Evolutionary conservation across 2,113 vertebrate genomes (phyloP), one percentile per base, ranked within the genome.

Genomic region (Cottus gobio): DNA sequence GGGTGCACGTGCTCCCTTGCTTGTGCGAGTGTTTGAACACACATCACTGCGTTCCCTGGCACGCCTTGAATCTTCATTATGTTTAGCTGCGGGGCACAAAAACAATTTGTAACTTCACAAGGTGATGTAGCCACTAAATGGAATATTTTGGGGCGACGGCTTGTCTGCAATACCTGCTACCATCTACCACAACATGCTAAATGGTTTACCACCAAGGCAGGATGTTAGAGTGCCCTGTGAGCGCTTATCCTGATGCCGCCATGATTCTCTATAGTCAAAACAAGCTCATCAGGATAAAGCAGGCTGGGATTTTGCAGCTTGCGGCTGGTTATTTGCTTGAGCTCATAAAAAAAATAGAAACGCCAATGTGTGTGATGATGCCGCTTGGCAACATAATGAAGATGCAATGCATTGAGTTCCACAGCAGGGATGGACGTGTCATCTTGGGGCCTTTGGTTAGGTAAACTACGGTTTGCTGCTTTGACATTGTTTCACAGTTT

Each of bases 31-130:
- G 7, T 77, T 75, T 78, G 80, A 84, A 86, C 85, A 80, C 80
- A 85, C 83, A 85, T 80, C 68, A 31, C 22, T 10, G 72, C 42
- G 18, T 78, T 86, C 44, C 57, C 77, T 83, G 82, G 85, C 80
- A 68, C 24, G 36, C 57, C 79, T 91, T 82, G 89, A 86, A 90
- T 91, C 92, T 90, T 90, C 87, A 91, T 93, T 93, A 90, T 80
- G 77, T 85, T 83, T 91, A 62, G 88, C 93, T 75, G 83, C 65
- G 9, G 90, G 91, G 92, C 86, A 89, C 66, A 85, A 92, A 93
- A 90, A 92, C 87, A 90, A 92, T 92, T 93, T 94, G 85, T 78
- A 90, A 87, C 88, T 88, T 89, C 79, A 77, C 76, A 87, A 91
- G 85, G 86, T 87, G 89, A 90, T 90, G 82, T 77, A 70, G 82